A percentile compares a stretch with the other conserved stretches of the same genome.
These are phyloP conservation scores for Agelastica alni DNA, from an alignment of 2,888 invertebrate genomes.

Conservation along the genomic window DNA sequence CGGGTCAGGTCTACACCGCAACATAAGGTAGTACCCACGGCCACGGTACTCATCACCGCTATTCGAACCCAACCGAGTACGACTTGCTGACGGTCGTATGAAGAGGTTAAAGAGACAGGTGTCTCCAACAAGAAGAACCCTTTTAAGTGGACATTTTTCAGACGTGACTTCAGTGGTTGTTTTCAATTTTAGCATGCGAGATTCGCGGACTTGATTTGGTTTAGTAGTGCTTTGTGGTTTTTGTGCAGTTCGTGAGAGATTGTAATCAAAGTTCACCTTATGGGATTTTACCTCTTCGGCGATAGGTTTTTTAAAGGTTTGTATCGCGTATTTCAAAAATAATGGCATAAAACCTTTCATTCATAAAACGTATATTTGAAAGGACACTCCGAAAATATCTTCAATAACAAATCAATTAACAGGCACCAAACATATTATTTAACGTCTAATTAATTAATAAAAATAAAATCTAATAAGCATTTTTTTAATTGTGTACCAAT, in stretches of 20 bases:
- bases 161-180: conserved; percentile 22
- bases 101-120: conserved; percentile 43
- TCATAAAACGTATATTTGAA: no score
- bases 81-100: conserved; percentile 33
- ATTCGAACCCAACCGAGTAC: conserved; percentile 31
- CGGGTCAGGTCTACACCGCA: conserved; percentile 39
- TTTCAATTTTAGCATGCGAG: conserved; percentile 15
- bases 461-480: no score
- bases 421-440: no score
- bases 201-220: conserved; percentile 5
- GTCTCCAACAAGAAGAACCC: conserved; percentile 33
- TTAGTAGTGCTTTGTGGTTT: conserved; percentile 2
- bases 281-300: conserved; percentile 14
- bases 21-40: conserved; percentile 16
- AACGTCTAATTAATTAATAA: no score
- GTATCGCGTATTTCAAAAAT: no score
- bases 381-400: no score
- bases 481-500: no score
- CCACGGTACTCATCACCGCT: conserved; percentile 37
- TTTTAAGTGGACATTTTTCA: conserved; percentile 17
- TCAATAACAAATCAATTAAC: no score
- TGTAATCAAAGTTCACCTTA: conserved; percentile 10
- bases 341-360: no score
- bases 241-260: conserved; percentile 1
- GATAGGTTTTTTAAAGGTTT: conserved; percentile 6